These are phyloP conservation scores for Cottus gobio DNA, from an alignment of 2,113 vertebrate genomes.

Conservation along the genomic window DNA sequence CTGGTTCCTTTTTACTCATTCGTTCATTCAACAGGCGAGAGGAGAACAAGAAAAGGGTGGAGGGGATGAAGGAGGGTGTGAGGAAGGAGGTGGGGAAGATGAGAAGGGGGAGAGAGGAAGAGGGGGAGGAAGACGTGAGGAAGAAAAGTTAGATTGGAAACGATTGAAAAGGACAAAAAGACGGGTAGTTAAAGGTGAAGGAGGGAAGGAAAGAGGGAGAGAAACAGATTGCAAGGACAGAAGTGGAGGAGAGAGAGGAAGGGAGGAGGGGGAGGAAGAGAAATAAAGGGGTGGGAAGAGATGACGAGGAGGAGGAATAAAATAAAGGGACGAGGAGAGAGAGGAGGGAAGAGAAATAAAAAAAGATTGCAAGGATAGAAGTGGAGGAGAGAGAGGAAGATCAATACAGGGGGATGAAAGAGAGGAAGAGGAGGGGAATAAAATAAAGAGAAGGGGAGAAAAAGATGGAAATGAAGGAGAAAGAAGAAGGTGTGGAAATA, in stretches of 20 bases:
- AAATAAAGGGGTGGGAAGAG: too few relatives aligned
- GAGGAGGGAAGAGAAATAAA: neutral
- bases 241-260: neutral
- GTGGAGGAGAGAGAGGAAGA: neutral
- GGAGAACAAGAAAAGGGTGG: neutral
- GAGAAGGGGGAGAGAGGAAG: neutral
- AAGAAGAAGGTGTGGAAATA: neutral
- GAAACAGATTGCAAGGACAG: neutral
- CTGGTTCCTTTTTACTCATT: slow-evolving; percentile 19
- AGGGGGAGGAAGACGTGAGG: neutral
- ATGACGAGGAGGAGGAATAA: too few relatives aligned
- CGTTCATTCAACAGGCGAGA: slow-evolving; percentile 49
- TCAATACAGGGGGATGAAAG: neutral
- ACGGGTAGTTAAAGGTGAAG: neutral
- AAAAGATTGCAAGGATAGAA: neutral
- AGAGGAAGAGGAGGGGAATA: neutral
- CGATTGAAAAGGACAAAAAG: neutral
- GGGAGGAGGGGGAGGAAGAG: neutral
- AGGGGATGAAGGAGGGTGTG: neutral
- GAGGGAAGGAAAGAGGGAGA: neutral
- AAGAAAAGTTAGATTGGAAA: neutral
- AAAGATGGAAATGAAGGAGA: too few relatives aligned
- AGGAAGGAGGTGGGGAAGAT: neutral
- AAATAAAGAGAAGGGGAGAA: too few relatives aligned
- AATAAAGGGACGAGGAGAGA: too few relatives aligned